Conservation (phyloP, 2,113 vertebrate species). For the Mus pahari region DNA sequence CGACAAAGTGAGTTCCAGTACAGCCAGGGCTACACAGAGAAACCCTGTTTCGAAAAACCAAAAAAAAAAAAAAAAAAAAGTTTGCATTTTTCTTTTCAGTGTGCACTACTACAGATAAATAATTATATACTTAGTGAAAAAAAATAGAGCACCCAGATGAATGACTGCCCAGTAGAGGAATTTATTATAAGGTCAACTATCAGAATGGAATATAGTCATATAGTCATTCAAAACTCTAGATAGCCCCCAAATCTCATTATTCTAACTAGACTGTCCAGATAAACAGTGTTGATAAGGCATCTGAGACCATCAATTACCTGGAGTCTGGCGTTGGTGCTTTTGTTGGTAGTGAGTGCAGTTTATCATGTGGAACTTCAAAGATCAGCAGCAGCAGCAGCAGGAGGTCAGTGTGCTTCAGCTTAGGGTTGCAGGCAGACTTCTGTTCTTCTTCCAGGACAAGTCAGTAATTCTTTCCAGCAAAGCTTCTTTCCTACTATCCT, state of each 20-base stretch:
- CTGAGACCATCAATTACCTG: neutral
- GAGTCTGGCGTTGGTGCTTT: neutral
- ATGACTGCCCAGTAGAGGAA: neutral
- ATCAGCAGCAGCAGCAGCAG: neutral
- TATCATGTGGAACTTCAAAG: neutral
- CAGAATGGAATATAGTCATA: neutral
- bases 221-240: neutral
- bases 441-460: neutral
- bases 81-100: conserved; percentile 14
- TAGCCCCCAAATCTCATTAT: neutral
- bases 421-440: neutral
- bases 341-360: neutral
- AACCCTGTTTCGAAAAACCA: no score
- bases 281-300: neutral
- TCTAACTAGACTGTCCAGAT: neutral
- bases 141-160: neutral
- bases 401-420: neutral
- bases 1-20: no score
- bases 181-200: neutral
- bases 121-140: neutral
- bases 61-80: neutral
- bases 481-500: neutral
- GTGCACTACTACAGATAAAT: neutral
- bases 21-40: no score
- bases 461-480: neutral